These are phyloP conservation scores for Azemiops feae DNA, from an alignment of 2,113 vertebrate species.

Conservation along the genomic window DNA sequence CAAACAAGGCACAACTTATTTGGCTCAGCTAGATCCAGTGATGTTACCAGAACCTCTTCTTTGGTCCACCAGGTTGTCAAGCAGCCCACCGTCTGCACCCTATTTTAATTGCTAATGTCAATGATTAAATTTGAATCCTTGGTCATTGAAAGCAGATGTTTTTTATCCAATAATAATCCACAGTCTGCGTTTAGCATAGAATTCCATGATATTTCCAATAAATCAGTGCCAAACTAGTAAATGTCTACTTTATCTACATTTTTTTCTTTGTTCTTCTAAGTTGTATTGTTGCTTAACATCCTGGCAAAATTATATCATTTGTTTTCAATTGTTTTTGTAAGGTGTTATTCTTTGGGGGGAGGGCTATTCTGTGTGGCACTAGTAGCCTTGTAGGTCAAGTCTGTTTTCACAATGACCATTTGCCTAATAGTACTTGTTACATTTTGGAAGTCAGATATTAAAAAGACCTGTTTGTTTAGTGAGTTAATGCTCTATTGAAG, in stretches of 20 bases:
- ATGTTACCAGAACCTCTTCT: not conserved
- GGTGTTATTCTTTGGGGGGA: slow-evolving; percentile 49
- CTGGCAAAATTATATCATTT: slow-evolving; percentile 36
- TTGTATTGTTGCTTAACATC: slow-evolving; percentile 3
- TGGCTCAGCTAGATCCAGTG: not conserved
- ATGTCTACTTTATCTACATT: slow-evolving; percentile 1
- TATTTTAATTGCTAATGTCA: not conserved
- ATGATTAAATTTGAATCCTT: not conserved
- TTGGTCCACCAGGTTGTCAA: not conserved
- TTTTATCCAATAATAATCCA: not conserved
- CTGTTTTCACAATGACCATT: slow-evolving; percentile 65
- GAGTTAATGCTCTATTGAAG: slow-evolving; percentile 62
- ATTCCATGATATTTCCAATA: not conserved
- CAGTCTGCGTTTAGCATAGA: not conserved
- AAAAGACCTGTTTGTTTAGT: slow-evolving; percentile 64
- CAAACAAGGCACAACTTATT: not conserved
- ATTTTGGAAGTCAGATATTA: slow-evolving; percentile 66
- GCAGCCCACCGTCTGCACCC: not conserved
- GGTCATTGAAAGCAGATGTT: not conserved
- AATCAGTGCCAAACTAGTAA: rapidly evolving
- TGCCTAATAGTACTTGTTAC: slow-evolving; percentile 68
- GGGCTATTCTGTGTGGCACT: slow-evolving; percentile 30
- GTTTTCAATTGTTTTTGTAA: slow-evolving; percentile 27
- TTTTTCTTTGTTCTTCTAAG: not conserved
- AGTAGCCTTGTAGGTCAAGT: slow-evolving; percentile 56